Evolutionary conservation across 2,888 invertebrate genomes (phyloP).

Genomic region (Parthenolecanium corni): DNA sequence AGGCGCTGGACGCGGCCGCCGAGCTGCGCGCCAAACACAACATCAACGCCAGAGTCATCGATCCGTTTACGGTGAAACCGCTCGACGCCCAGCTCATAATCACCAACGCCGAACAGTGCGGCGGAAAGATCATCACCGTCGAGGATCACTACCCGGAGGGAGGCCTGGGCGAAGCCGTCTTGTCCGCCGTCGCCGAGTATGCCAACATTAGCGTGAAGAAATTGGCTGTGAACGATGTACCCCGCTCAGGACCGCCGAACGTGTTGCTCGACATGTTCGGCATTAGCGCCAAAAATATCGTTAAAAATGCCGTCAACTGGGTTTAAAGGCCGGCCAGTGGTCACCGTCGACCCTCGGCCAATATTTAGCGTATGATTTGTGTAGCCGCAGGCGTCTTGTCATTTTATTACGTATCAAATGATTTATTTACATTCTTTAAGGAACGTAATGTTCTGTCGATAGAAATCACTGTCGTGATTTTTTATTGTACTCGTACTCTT

Average conservation of each 20-base stretch:
- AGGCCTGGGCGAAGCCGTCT: conserved; percentile 91
- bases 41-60: conserved; percentile 69
- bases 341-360: too few relatives aligned
- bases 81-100: conserved; percentile 69
- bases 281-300: conserved; percentile 70
- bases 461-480: too few relatives aligned
- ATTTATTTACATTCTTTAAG: too few relatives aligned
- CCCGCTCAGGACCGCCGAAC: conserved; percentile 82
- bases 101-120: conserved; percentile 61
- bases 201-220: conserved; percentile 60
- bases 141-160: conserved; percentile 97
- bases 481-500: too few relatives aligned
- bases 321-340: neutral
- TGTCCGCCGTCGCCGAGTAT: conserved; percentile 62
- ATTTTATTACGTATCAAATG: too few relatives aligned
- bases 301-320: conserved; percentile 36
- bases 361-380: too few relatives aligned
- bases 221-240: conserved; percentile 68
- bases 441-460: too few relatives aligned
- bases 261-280: conserved; percentile 81
- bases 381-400: too few relatives aligned
- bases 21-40: conserved; percentile 53
- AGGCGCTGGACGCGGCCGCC: conserved; percentile 74
- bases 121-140: conserved; percentile 76
- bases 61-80: conserved; percentile 94